phyloP scores from a whole-genome alignment of 2,797 vertebrate genomes.

The Phoebastria nigripes region DNA sequence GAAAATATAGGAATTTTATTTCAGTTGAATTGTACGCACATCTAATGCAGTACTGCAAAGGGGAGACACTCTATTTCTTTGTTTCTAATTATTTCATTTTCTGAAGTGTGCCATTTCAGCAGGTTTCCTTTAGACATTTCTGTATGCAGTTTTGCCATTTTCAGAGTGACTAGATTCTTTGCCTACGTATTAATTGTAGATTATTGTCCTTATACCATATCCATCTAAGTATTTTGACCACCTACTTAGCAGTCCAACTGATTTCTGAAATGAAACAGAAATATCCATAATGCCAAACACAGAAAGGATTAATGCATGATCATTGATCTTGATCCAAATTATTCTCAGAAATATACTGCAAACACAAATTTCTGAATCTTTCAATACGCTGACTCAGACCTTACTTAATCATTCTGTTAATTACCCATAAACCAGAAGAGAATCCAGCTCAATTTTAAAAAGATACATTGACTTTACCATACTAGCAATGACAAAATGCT shows the following conservation, averaged over 20 bases:
- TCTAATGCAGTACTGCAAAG: not conserved
- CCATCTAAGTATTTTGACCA: not conserved
- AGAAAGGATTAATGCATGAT: not conserved
- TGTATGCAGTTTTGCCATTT: not conserved
- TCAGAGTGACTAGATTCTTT: not conserved
- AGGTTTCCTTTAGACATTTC: not conserved
- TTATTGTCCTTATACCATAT: not conserved
- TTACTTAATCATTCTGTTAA: not conserved
- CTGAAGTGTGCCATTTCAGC: not conserved
- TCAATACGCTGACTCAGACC: not conserved
- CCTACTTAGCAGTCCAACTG: not conserved
- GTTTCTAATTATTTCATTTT: not conserved
- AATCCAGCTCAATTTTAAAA: not conserved
- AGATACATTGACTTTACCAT: not conserved
- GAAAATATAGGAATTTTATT: not conserved
- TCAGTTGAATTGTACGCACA: not conserved
- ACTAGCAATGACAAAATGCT: not conserved
- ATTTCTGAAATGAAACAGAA: not conserved
- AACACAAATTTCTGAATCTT: not conserved
- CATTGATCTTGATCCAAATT: not conserved
- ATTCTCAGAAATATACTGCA: not conserved
- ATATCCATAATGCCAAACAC: not conserved
- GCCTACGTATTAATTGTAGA: not conserved
- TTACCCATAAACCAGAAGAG: not conserved
- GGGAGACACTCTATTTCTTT: not conserved